Evolutionary conservation across 2,888 invertebrate species (phyloP).

Genomic region (Epirrhoe alternata): DNA sequence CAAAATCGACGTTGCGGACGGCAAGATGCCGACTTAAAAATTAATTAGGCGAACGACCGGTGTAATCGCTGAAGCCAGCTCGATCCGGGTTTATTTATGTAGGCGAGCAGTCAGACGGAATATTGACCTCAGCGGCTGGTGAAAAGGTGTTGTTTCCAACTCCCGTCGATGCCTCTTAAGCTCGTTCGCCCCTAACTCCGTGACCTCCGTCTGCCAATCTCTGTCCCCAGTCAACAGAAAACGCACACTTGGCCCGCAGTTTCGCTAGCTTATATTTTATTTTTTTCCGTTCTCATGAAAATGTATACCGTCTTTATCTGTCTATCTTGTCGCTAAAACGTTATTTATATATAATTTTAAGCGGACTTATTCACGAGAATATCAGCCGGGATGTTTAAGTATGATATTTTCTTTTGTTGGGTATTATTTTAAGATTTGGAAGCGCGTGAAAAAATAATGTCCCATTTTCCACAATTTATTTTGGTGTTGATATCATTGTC

Average conservation of each 20-base stretch:
- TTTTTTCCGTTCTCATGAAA: slow-evolving; percentile 73
- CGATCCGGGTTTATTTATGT: slow-evolving; percentile 71
- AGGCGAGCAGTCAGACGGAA: slow-evolving; percentile 59
- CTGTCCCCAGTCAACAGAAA: slow-evolving; percentile 63
- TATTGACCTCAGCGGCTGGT: slow-evolving; percentile 59
- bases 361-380: slow-evolving; percentile 69
- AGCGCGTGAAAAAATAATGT: slow-evolving; percentile 53
- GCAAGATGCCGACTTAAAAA: slow-evolving; percentile 81
- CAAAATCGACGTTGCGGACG: slow-evolving; percentile 68
- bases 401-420: slow-evolving; percentile 56
- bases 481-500: slow-evolving; percentile 37
- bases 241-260: slow-evolving; percentile 68
- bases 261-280: slow-evolving; percentile 66
- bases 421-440: slow-evolving; percentile 65
- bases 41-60: slow-evolving; percentile 84
- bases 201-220: slow-evolving; percentile 62
- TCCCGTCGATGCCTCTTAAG: slow-evolving; percentile 55
- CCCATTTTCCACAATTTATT: slow-evolving; percentile 41
- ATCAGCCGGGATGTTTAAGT: slow-evolving; percentile 58
- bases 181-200: slow-evolving; percentile 46
- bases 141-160: slow-evolving; percentile 62
- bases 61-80: slow-evolving; percentile 77
- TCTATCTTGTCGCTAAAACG: slow-evolving; percentile 74
- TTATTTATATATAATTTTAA: slow-evolving; percentile 77
- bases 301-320: slow-evolving; percentile 76